Evolutionary conservation across 1,140 invertebrate genomes (phyloP).

Genomic region (Bemisia tabaci): DNA sequence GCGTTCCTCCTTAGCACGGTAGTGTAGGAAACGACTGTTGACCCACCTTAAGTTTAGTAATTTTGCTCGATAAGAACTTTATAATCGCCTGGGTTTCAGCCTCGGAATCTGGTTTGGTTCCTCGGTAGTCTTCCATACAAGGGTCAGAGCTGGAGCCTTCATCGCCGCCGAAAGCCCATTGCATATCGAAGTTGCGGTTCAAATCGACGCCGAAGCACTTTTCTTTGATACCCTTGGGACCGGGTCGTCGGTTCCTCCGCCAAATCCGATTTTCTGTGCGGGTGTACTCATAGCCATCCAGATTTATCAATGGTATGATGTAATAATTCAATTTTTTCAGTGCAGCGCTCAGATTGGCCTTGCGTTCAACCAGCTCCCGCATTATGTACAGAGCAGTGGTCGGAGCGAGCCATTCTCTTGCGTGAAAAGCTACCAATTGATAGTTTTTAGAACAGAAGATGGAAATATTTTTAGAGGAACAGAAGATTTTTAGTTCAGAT

Average conservation of each 20-base stretch:
- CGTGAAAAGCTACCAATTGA: slow-evolving; percentile 68
- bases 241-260: slow-evolving; percentile 43
- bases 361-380: slow-evolving; percentile 60
- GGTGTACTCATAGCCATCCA: slow-evolving; percentile 65
- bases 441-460: slow-evolving; percentile 45
- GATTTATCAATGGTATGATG: slow-evolving; percentile 52
- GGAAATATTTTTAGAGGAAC: no score
- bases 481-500: no score
- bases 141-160: background rate
- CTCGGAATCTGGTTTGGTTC: slow-evolving; percentile 3
- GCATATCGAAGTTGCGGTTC: slow-evolving; percentile 53
- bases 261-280: slow-evolving; percentile 46
- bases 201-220: slow-evolving; percentile 41
- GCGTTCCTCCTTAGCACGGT: no score
- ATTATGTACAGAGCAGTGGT: slow-evolving; percentile 72
- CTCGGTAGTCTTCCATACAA: slow-evolving; percentile 7
- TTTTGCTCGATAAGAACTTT: no score
- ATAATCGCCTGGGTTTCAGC: slow-evolving; percentile 4
- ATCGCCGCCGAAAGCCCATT: slow-evolving; percentile 41
- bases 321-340: slow-evolving; percentile 50
- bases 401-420: slow-evolving; percentile 82
- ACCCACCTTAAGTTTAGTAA: no score
- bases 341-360: slow-evolving; percentile 44
- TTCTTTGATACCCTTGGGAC: slow-evolving; percentile 30
- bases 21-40: no score